These are phyloP conservation scores for Sebastes itinus DNA, from an alignment of 2,797 vertebrate genomes.

Conservation along the genomic window DNA sequence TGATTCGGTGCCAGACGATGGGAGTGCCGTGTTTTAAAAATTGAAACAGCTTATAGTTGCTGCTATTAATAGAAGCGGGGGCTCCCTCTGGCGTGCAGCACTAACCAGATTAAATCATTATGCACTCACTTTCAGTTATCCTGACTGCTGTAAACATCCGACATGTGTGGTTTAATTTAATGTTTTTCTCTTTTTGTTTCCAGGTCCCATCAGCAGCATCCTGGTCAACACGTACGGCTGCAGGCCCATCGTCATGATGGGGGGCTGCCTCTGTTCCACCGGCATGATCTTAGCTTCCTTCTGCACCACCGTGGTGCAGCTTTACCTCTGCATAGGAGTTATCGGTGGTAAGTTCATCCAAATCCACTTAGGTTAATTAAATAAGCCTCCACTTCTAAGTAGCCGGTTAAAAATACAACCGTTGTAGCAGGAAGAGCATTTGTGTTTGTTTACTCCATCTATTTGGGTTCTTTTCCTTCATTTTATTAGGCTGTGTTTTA, in stretches of 20 bases:
- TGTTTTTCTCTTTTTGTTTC: background rate
- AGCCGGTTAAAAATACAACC: slow-evolving; percentile 30
- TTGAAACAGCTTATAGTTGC: background rate
- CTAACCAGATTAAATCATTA: slow-evolving; percentile 56
- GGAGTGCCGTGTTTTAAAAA: slow-evolving; percentile 18
- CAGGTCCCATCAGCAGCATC: slow-evolving; percentile 96
- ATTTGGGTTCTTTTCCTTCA: background rate
- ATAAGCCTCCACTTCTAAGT: slow-evolving; percentile 20
- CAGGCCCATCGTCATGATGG: slow-evolving; percentile 92
- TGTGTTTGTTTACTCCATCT: background rate
- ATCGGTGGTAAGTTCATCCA: slow-evolving; percentile 87
- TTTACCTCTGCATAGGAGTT: slow-evolving; percentile 93
- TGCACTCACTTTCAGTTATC: slow-evolving; percentile 18
- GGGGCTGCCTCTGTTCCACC: slow-evolving; percentile 87
- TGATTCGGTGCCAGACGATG: background rate
- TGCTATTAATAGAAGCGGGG: slow-evolving; percentile 48
- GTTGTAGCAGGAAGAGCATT: background rate
- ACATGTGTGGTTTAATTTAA: slow-evolving; percentile 1
- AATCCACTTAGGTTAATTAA: slow-evolving; percentile 32
- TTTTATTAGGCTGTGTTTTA: background rate
- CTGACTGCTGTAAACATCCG: slow-evolving; percentile 19
- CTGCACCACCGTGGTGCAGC: slow-evolving; percentile 86
- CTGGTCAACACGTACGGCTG: slow-evolving; percentile 96
- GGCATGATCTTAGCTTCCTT: slow-evolving; percentile 95
- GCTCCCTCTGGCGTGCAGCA: slow-evolving; percentile 8